These are phyloP conservation scores for Hipparchia sbordonii DNA, from an alignment of 2,888 invertebrate genomes.

Conservation along the genomic window DNA sequence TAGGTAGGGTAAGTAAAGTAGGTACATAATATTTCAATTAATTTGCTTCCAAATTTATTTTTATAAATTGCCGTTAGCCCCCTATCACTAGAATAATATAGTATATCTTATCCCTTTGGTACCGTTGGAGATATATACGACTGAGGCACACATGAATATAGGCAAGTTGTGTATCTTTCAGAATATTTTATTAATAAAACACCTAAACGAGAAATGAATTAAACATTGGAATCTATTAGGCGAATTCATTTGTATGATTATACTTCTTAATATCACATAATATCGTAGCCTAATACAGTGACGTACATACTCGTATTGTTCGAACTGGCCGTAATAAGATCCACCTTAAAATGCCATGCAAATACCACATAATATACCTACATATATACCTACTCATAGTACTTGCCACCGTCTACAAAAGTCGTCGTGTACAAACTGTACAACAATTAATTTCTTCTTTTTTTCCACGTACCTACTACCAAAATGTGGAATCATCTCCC, in stretches of 20 bases:
- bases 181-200: not conserved
- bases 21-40: no score
- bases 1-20: no score
- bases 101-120: no score
- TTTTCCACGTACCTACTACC: no score
- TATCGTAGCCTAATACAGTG: not conserved
- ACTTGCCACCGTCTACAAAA: not conserved
- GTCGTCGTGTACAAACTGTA: no score
- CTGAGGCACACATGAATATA: no score
- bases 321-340: not conserved
- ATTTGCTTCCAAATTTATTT: no score
- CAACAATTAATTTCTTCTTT: no score
- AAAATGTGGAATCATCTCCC: no score
- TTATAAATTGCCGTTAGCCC: no score
- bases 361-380: not conserved
- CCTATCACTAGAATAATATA: no score
- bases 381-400: not conserved
- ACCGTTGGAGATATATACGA: no score
- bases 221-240: constrained; percentile 8
- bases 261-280: not conserved
- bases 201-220: not conserved
- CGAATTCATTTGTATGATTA: constrained; percentile 9
- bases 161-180: not conserved
- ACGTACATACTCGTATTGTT: not conserved
- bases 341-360: not conserved